Evolutionary conservation across 2,888 invertebrate species (phyloP).

Genomic region (Nephrotoma flavescens): DNA sequence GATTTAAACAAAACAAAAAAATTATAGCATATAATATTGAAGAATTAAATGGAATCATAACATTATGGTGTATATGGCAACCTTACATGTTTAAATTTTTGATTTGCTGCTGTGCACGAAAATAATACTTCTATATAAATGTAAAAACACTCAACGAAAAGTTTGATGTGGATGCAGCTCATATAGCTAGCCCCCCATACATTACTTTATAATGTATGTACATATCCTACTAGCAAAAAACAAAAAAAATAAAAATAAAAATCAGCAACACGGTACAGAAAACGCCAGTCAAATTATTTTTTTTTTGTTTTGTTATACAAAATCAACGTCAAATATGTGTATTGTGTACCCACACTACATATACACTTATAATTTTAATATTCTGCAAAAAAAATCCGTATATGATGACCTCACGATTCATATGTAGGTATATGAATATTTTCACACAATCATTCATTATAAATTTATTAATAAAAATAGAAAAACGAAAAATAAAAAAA

Average conservation of each 20-base stretch:
- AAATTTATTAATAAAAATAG: not conserved
- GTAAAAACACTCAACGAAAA: not conserved
- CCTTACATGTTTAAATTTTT: not conserved
- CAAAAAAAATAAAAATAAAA: not conserved
- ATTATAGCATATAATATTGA: not conserved
- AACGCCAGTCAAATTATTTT: not conserved
- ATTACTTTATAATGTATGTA: not conserved
- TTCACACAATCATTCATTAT: not conserved
- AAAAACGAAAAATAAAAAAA: not conserved
- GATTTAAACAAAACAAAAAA: not conserved
- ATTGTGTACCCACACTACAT: not conserved
- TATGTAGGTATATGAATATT: not conserved
- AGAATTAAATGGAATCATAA: not conserved
- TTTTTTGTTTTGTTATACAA: not conserved
- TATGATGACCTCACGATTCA: not conserved
- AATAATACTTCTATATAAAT: not conserved
- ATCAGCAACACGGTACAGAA: not conserved
- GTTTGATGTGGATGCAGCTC: not conserved
- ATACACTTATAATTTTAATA: not conserved
- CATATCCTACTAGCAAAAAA: not conserved
- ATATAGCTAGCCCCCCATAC: not conserved
- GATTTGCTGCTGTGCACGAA: not conserved
- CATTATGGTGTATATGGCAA: not conserved
- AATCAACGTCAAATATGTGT: not conserved
- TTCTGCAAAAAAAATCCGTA: not conserved